These are phyloP conservation scores for Carterocephalus palaemon DNA, from an alignment of 2,888 invertebrate genomes.

Conservation along the genomic window DNA sequence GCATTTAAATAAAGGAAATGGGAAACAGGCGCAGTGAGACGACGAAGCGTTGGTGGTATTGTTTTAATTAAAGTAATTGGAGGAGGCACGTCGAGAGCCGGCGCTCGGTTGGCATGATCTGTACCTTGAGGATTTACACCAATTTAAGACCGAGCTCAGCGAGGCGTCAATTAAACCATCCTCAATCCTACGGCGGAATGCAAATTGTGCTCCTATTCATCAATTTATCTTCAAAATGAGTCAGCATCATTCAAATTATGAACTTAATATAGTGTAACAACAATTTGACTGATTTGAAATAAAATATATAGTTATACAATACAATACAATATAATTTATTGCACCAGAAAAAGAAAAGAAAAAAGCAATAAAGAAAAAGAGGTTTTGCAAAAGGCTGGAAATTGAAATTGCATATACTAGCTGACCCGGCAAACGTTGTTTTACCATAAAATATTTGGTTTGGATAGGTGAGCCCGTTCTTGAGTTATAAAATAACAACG, in stretches of 20 bases:
- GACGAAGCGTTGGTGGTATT: slow-evolving; percentile 75
- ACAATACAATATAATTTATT: too few relatives aligned
- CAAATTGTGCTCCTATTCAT: slow-evolving; percentile 32
- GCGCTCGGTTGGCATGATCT: slow-evolving; percentile 72
- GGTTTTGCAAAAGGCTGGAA: too few relatives aligned
- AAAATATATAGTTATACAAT: too few relatives aligned
- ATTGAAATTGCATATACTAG: too few relatives aligned
- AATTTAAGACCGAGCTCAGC: slow-evolving; percentile 70
- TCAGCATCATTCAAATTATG: slow-evolving; percentile 2
- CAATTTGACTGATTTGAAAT: too few relatives aligned
- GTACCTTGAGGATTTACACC: slow-evolving; percentile 77
- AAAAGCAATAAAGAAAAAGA: too few relatives aligned
- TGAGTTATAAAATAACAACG: too few relatives aligned
- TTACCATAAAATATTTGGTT: too few relatives aligned
- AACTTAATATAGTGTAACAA: too few relatives aligned
- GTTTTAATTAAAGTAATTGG: slow-evolving; percentile 80
- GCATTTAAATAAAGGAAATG: slow-evolving; percentile 78
- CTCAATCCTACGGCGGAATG: slow-evolving; percentile 45
- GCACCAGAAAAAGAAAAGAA: too few relatives aligned
- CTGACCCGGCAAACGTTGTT: too few relatives aligned
- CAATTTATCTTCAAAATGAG: slow-evolving; percentile 3
- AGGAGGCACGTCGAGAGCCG: slow-evolving; percentile 73
- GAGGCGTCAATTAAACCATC: slow-evolving; percentile 69
- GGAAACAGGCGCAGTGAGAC: slow-evolving; percentile 75
- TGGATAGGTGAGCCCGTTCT: too few relatives aligned